Evolutionary conservation across 2,888 invertebrate genomes (phyloP), one percentile per base, ranked within the genome.

Genomic region (Ochropacha duplaris): DNA sequence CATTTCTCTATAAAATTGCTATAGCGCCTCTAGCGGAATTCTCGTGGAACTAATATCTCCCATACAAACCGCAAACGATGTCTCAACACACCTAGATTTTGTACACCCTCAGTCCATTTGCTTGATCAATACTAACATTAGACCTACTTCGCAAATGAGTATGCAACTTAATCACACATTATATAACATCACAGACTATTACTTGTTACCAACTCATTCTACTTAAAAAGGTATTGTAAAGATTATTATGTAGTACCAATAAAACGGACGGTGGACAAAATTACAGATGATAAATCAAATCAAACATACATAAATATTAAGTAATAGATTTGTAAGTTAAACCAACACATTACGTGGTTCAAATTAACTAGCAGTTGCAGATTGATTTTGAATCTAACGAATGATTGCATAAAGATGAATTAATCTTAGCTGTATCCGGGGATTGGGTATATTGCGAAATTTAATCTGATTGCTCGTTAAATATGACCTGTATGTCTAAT

Each of bases 161-260:
- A 28, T 28, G 28, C 28, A 28, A 28, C 28, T 28, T 28, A 3
- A 6, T 5, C 28, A n/a, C 16, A 39, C 16, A 1, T 39, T 39
- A n/a, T n/a, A n/a, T n/a, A n/a, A 39, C 16, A 39, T 39, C 4
- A 39, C 39, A 36, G n/a, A 36, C 36, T 36, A 36, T n/a, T n/a
- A n/a, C n/a, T n/a, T n/a, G n/a, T 52, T 31, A 19, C 31, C 8
- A 1, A 31, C n/a, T n/a, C n/a, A n/a, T n/a, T n/a, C n/a, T 52
- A 52, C 31, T 52, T 52, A 52, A 52, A 52, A 34, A 28, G 19
- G 19, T 52, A 31, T 52, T 52, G 19, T 19, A 16, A 6, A n/a
- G 16, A 8, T 44, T 16, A 28, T 51, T 31, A 19, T 31, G 34
- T 50, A 34, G 34, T 22, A 19, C 31, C 19, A 19, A 52, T 31